Percentiles rank a stretch among this genome's conserved stretches.
Evolutionary conservation across 64 coral and sea anemone genomes (phyloP).

Genomic region (Montipora sp.): DNA sequence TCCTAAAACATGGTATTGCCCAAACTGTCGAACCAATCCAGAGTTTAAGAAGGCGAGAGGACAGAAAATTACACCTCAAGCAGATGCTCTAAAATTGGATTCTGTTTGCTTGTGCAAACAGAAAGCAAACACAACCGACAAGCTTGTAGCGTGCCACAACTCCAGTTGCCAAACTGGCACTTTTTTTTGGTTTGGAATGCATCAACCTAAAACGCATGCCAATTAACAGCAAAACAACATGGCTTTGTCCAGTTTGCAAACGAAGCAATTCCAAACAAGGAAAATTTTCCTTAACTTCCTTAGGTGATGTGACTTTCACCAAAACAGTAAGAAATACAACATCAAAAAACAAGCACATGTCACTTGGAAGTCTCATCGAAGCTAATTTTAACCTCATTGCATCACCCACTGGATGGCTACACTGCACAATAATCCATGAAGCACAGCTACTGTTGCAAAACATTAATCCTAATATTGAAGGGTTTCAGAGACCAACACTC

Average conservation of each 20-base stretch:
- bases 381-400: neutral
- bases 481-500: neutral
- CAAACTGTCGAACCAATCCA: constrained; percentile 19
- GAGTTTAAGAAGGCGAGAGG: neutral
- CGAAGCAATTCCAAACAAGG: neutral
- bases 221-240: constrained; percentile 26
- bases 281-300: constrained; percentile 1
- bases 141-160: constrained; percentile 35
- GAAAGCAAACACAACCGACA: constrained; percentile 20
- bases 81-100: neutral
- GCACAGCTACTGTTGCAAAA: too few species aligned
- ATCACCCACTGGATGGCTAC: neutral
- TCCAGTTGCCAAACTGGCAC: constrained; percentile 38
- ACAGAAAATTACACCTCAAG: neutral
- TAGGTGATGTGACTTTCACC: neutral
- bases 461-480: neutral
- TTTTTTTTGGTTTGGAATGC: constrained; percentile 73
- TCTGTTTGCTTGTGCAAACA: neutral
- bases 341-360: neutral
- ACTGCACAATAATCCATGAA: neutral
- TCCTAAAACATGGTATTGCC: constrained; percentile 34
- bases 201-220: neutral
- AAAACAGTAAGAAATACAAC: constrained; percentile 8
- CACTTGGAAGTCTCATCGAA: neutral
- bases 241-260: constrained; percentile 47